Conservation (phyloP, 2,113 vertebrate genomes). For the Gobiocypris rarus region DNA sequence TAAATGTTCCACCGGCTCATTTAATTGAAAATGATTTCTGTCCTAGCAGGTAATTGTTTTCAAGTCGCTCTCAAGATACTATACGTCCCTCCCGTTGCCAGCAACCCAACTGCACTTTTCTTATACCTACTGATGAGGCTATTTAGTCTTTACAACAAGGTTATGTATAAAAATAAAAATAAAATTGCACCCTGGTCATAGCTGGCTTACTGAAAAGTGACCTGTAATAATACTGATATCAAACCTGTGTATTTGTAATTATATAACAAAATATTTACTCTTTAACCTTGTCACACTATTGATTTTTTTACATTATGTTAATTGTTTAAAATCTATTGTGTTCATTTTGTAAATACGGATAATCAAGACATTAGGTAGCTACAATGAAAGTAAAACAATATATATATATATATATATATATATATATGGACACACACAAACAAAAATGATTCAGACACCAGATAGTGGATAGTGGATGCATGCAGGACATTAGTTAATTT, state of each 20-base stretch:
- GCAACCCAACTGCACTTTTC: neutral
- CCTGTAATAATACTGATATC: neutral
- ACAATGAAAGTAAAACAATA: neutral
- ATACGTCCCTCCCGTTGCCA: neutral
- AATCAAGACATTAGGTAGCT: too few relatives aligned
- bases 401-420: neutral
- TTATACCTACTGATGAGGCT: slow-evolving; percentile 1
- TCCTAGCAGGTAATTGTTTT: neutral
- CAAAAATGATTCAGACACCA: too few relatives aligned
- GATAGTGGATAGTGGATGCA: too few relatives aligned
- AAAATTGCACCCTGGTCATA: neutral
- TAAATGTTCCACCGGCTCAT: neutral
- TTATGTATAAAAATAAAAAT: neutral
- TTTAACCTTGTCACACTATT: neutral
- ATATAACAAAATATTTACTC: neutral
- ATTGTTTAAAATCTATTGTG: neutral
- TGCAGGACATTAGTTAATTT: too few relatives aligned
- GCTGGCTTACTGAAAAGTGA: neutral
- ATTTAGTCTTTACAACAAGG: neutral
- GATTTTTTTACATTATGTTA: neutral
- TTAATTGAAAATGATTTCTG: slow-evolving; percentile 7
- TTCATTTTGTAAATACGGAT: neutral
- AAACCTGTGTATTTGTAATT: neutral
- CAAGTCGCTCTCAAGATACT: neutral
- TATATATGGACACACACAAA: too few relatives aligned